Conservation (phyloP, 2,888 invertebrate genomes). For the Ischnura elegans region DNA sequence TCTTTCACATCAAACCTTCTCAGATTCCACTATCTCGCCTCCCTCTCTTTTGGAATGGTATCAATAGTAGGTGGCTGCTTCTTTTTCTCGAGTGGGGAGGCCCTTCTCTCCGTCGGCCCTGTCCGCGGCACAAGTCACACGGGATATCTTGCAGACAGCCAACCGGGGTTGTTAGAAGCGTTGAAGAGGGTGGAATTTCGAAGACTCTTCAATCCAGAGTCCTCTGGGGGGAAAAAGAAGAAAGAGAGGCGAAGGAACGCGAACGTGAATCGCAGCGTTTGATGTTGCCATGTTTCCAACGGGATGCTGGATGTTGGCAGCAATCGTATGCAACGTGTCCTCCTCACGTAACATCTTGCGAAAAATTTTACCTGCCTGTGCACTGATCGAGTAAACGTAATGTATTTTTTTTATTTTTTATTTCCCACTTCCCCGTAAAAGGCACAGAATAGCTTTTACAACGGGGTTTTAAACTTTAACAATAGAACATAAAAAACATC, state of each 20-base stretch:
- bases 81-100: background rate
- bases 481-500: too few relatives aligned
- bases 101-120: background rate
- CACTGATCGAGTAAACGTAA: too few relatives aligned
- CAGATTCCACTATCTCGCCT: background rate
- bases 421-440: too few relatives aligned
- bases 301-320: too few relatives aligned
- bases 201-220: background rate
- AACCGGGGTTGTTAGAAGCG: background rate
- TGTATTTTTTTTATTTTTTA: too few relatives aligned
- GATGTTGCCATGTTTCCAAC: too few relatives aligned
- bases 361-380: too few relatives aligned
- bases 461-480: too few relatives aligned
- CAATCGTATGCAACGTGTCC: too few relatives aligned
- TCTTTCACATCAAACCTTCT: background rate
- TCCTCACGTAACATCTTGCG: too few relatives aligned
- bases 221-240: background rate
- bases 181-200: background rate
- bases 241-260: background rate
- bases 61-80: conserved; percentile 8
- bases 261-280: too few relatives aligned
- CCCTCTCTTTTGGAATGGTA: background rate
- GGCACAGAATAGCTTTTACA: too few relatives aligned
- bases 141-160: background rate
- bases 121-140: conserved; percentile 25